These are phyloP conservation scores for Molanna angustata DNA, from an alignment of 2,888 invertebrate genomes.

Conservation along the genomic window DNA sequence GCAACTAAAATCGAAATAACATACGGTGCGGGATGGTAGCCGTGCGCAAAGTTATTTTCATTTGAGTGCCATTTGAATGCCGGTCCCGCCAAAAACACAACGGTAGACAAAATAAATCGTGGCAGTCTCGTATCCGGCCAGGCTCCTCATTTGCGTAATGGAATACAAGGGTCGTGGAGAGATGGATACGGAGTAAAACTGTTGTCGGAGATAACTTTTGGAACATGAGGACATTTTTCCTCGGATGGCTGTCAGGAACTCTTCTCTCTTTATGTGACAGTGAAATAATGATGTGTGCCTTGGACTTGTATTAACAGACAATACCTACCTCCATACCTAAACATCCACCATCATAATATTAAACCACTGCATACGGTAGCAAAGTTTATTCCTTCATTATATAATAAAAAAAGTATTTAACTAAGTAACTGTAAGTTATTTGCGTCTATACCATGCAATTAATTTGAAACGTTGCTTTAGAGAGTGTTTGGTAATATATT, in stretches of 20 bases:
- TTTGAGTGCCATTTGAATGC: constrained; percentile 31
- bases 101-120: constrained; percentile 32
- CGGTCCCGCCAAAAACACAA: constrained; percentile 29
- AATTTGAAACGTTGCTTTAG: too few species aligned
- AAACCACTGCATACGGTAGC: too few species aligned
- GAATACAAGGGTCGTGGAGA: constrained; percentile 35
- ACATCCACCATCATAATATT: too few species aligned
- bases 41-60: background rate
- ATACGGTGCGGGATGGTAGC: constrained; percentile 1
- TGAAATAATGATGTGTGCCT: too few species aligned
- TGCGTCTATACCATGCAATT: too few species aligned
- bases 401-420: too few species aligned
- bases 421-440: too few species aligned
- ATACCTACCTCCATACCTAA: too few species aligned
- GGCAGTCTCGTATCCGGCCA: constrained; percentile 31
- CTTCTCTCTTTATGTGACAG: too few species aligned
- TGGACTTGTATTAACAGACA: too few species aligned
- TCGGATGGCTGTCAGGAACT: constrained; percentile 1
- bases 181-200: constrained; percentile 25
- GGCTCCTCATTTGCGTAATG: constrained; percentile 42
- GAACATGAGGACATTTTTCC: constrained; percentile 1
- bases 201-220: constrained; percentile 25
- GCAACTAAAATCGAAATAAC: background rate
- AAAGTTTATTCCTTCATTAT: too few species aligned
- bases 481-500: too few species aligned